Conservation (phyloP, 2,888 invertebrate genomes). For the Gandaritis pyraliata region DNA sequence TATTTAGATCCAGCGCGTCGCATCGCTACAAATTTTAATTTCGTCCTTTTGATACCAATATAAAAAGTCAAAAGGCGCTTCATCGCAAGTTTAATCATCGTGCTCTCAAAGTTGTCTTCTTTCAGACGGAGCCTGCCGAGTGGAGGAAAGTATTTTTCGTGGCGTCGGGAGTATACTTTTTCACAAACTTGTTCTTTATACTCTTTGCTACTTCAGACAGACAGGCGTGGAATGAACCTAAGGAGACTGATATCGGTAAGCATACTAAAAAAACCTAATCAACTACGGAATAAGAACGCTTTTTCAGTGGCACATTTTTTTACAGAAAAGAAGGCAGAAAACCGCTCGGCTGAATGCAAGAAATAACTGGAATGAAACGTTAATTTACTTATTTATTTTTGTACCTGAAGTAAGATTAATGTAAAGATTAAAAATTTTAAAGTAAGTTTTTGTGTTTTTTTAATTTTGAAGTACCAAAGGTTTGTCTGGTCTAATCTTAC, state of each 20-base stretch:
- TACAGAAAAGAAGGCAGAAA: no score
- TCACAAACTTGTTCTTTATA: constrained; percentile 88
- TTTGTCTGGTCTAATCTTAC: no score
- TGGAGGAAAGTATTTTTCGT: constrained; percentile 92
- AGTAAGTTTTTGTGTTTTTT: no score
- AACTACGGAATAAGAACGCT: neutral
- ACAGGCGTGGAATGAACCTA: constrained; percentile 90
- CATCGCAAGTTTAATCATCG: constrained; percentile 37
- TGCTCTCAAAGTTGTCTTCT: constrained; percentile 21
- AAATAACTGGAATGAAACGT: neutral
- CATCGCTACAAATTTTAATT: constrained; percentile 40
- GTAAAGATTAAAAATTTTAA: no score
- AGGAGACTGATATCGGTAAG: constrained; percentile 39
- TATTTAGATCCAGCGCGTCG: constrained; percentile 22
- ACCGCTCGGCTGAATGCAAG: constrained; percentile 11
- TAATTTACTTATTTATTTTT: constrained; percentile 35
- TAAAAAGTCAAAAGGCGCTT: constrained; percentile 32
- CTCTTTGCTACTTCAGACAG: constrained; percentile 87
- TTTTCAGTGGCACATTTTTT: constrained; percentile 12
- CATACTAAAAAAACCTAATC: neutral
- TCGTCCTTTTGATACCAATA: constrained; percentile 41
- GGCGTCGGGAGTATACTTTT: constrained; percentile 87
- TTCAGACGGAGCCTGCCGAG: constrained; percentile 85
- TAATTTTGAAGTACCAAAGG: no score
- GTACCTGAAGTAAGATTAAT: constrained; percentile 36